These are phyloP conservation scores for Andrena minutula DNA, from an alignment of 2,888 invertebrate genomes.

Conservation along the genomic window DNA sequence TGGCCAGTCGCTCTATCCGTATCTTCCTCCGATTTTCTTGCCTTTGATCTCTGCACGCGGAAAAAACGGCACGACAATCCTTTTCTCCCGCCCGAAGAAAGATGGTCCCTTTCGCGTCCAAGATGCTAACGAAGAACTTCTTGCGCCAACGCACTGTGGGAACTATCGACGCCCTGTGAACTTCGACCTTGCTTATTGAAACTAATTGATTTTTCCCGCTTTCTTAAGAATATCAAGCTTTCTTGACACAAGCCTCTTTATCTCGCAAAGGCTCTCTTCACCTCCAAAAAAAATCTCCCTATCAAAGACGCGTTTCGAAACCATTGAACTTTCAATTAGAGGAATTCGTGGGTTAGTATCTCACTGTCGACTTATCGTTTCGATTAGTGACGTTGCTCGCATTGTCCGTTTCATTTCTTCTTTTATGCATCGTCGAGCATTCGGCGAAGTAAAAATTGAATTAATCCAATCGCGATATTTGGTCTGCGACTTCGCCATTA, in stretches of 20 bases:
- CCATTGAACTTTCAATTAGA: not conserved
- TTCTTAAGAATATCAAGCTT: not conserved
- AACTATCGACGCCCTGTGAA: slow-evolving; percentile 27
- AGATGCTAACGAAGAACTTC: slow-evolving; percentile 10
- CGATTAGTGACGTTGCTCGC: not conserved
- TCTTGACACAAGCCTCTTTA: not conserved
- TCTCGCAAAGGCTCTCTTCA: not conserved
- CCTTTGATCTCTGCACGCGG: not conserved
- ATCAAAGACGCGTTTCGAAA: not conserved
- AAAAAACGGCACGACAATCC: slow-evolving; percentile 29
- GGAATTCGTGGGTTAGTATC: not conserved
- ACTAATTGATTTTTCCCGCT: slow-evolving; percentile 33
- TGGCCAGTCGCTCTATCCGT: slow-evolving; percentile 7
- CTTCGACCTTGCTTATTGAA: slow-evolving; percentile 44
- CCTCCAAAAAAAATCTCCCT: not conserved
- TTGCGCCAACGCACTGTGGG: slow-evolving; percentile 13
- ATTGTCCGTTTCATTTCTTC: slow-evolving; percentile 12
- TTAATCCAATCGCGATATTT: not conserved
- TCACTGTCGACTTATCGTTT: not conserved
- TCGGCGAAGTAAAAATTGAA: not conserved
- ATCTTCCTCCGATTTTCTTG: slow-evolving; percentile 41
- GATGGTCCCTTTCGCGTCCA: slow-evolving; percentile 7
- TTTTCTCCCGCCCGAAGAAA: not conserved
- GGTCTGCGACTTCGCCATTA: no score
- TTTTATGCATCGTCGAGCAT: not conserved